phyloP scores from a whole-genome alignment of 2,888 invertebrate genomes.

The Limnephilus marmoratus region DNA sequence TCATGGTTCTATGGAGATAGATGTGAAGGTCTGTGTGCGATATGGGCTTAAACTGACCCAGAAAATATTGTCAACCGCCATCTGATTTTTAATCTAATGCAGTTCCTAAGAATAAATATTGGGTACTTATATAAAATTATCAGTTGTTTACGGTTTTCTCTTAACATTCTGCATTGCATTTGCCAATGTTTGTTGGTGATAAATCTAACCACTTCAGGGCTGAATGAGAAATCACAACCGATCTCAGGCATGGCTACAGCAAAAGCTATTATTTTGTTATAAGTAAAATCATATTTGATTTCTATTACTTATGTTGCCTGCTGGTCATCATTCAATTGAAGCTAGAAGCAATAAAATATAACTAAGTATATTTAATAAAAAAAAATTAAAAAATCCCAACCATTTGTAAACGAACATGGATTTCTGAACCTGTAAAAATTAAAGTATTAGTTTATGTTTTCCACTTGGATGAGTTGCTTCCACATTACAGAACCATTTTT shows the following conservation, averaged over 20 bases:
- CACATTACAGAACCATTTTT: background rate
- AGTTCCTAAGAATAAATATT: background rate
- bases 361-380: background rate
- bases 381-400: background rate
- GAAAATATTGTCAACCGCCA: background rate
- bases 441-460: background rate
- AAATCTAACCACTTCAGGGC: background rate
- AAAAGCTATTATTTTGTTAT: background rate
- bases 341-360: background rate
- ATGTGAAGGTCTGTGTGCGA: background rate
- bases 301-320: background rate
- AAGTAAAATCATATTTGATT: background rate
- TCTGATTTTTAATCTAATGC: background rate
- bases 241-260: background rate
- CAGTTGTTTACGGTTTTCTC: background rate
- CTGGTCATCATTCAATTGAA: background rate
- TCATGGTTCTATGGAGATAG: background rate
- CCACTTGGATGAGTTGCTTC: background rate
- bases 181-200: background rate
- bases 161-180: background rate
- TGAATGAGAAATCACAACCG: background rate
- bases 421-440: background rate
- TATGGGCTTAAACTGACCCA: background rate
- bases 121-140: background rate
- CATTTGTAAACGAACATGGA: background rate